A percentile compares a stretch with the other conserved stretches of the same genome.
Evolutionary conservation across 1,140 invertebrate species (phyloP).

Genomic region (Drosophila busckii): DNA sequence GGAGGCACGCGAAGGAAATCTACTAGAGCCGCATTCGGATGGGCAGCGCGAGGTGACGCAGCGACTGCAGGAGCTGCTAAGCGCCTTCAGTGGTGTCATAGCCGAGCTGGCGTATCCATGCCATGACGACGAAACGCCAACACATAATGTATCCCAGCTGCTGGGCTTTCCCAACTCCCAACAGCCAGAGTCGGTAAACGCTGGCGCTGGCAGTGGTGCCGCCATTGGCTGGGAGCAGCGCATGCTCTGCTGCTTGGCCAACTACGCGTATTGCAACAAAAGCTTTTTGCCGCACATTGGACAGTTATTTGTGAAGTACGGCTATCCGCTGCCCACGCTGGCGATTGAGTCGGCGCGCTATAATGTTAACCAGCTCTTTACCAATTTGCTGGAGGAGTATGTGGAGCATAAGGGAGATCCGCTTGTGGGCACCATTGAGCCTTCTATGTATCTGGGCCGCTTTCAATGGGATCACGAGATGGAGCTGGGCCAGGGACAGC

Average conservation of each 20-base stretch:
- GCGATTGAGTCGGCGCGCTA: conserved; percentile 81
- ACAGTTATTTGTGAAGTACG: conserved; percentile 82
- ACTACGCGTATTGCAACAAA: conserved; percentile 91
- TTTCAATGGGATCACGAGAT: conserved; percentile 91
- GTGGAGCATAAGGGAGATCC: conserved; percentile 96
- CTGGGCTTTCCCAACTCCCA: conserved; percentile 82
- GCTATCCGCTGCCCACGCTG: conserved; percentile 86
- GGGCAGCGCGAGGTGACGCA: conserved; percentile 84
- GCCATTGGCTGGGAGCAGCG: conserved; percentile 87
- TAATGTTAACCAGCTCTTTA: conserved; percentile 84
- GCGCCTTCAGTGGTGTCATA: conserved; percentile 83
- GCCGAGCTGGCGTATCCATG: conserved; percentile 84
- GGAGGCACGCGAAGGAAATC: conserved; percentile 84
- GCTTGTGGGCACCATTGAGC: conserved; percentile 94
- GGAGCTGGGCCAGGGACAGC: conserved; percentile 83
- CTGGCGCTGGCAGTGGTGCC: conserved; percentile 20
- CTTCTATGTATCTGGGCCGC: conserved; percentile 94
- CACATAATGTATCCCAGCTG: conserved; percentile 83
- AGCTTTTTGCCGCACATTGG: conserved; percentile 86
- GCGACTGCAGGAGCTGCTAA: conserved; percentile 86
- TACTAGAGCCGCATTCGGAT: conserved; percentile 82
- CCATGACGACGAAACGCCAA: conserved; percentile 82
- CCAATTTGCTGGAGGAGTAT: conserved; percentile 88
- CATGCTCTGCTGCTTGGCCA: conserved; percentile 91
- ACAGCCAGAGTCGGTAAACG: conserved; percentile 69